phyloP scores from a whole-genome alignment of 2,888 invertebrate genomes.

The Sericinus montela region DNA sequence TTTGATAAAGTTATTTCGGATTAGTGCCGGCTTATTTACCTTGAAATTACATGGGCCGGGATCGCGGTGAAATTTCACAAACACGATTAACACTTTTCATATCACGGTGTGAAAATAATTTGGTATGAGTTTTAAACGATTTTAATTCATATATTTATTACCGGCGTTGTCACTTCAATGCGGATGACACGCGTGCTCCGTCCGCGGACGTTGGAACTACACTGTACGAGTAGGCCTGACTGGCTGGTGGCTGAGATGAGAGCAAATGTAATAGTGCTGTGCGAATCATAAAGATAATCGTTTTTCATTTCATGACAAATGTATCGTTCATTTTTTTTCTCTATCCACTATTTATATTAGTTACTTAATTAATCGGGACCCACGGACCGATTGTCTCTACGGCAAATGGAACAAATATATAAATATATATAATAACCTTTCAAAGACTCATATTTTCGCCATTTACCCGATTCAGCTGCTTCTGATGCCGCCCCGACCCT shows the following conservation, averaged over 20 bases:
- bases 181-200: constrained; percentile 23
- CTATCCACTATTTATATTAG: too few species aligned
- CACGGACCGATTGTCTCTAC: too few species aligned
- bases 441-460: too few species aligned
- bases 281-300: constrained; percentile 27
- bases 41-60: constrained; percentile 23
- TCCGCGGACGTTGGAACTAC: constrained; percentile 23
- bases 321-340: constrained; percentile 15
- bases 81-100: constrained; percentile 14
- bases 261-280: constrained; percentile 21
- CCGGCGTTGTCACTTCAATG: constrained; percentile 20
- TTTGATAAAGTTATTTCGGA: constrained; percentile 8
- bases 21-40: constrained; percentile 26
- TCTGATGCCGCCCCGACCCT: too few species aligned
- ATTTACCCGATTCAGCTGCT: too few species aligned
- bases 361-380: too few species aligned
- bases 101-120: constrained; percentile 14
- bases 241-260: constrained; percentile 17
- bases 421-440: too few species aligned
- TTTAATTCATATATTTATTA: constrained; percentile 26
- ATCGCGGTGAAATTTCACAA: constrained; percentile 11
- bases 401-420: too few species aligned
- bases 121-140: constrained; percentile 16
- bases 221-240: constrained; percentile 25
- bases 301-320: constrained; percentile 25